These are phyloP conservation scores for Tyrannus savana DNA, from an alignment of 2,113 vertebrate species.

Conservation along the genomic window DNA sequence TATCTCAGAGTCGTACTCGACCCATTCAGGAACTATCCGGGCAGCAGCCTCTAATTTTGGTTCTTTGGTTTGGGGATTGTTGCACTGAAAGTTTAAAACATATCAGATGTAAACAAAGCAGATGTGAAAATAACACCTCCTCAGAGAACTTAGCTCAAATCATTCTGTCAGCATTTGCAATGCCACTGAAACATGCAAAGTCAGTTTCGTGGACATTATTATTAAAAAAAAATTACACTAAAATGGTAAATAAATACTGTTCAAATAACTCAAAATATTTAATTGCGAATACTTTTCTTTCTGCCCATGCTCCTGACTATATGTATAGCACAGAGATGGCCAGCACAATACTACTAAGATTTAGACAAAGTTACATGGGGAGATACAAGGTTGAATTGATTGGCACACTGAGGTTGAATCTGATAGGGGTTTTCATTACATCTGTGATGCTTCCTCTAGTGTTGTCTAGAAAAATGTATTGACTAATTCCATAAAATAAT, in stretches of 20 bases:
- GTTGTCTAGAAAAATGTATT: background rate
- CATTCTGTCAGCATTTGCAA: background rate
- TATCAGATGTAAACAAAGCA: background rate
- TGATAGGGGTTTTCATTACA: background rate
- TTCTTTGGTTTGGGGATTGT: slow-evolving; percentile 98
- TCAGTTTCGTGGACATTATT: background rate
- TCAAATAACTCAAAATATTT: background rate
- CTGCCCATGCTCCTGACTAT: background rate
- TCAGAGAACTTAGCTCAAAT: background rate
- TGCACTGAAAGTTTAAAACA: slow-evolving; percentile 83
- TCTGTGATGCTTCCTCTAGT: background rate
- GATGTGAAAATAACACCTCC: background rate
- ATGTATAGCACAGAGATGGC: background rate
- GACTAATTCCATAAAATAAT: background rate
- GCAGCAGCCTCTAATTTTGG: slow-evolving; percentile 92
- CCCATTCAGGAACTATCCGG: slow-evolving; percentile 93
- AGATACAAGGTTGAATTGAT: background rate
- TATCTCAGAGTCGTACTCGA: slow-evolving; percentile 88
- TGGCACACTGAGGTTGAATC: background rate
- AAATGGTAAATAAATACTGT: background rate
- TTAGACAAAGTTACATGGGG: background rate
- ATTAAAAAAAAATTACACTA: background rate
- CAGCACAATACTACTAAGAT: background rate
- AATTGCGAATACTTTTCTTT: background rate
- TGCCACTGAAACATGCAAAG: background rate